These are phyloP conservation scores for Erpobdella octoculata DNA, from an alignment of 2,888 invertebrate genomes.

Conservation along the genomic window DNA sequence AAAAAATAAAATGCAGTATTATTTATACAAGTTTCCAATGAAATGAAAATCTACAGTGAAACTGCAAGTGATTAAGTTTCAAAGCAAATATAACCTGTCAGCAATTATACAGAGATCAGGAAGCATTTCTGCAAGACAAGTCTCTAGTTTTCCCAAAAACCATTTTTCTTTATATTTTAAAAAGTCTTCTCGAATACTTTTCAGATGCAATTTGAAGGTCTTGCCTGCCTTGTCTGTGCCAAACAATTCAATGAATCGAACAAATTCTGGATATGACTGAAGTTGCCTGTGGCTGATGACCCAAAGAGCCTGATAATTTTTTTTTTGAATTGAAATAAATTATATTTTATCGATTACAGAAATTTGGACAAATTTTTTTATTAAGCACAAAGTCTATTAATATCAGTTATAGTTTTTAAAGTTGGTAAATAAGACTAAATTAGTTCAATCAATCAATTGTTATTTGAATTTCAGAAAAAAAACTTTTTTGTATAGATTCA, in stretches of 20 bases:
- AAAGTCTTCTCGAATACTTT: slow-evolving; percentile 73
- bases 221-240: slow-evolving; percentile 75
- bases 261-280: slow-evolving; percentile 77
- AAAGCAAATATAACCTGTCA: too few relatives aligned
- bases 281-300: slow-evolving; percentile 67
- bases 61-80: too few relatives aligned
- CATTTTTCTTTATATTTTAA: slow-evolving; percentile 64
- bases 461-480: too few relatives aligned
- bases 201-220: slow-evolving; percentile 70
- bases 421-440: too few relatives aligned
- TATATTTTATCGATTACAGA: background rate
- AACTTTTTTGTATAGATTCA: too few relatives aligned
- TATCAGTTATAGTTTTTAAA: too few relatives aligned
- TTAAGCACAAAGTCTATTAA: too few relatives aligned
- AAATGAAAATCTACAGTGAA: too few relatives aligned
- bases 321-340: background rate
- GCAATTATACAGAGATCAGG: slow-evolving; percentile 67
- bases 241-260: slow-evolving; percentile 74
- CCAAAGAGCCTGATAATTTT: slow-evolving; percentile 59
- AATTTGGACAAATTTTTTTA: too few relatives aligned
- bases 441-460: too few relatives aligned
- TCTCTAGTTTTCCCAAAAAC: slow-evolving; percentile 70
- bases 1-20: too few relatives aligned
- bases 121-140: slow-evolving; percentile 68
- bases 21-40: too few relatives aligned